Evolutionary conservation across 2,113 vertebrate genomes (phyloP), one percentile per base, ranked within the genome.

Genomic region (Anser brachyrhynchus): DNA sequence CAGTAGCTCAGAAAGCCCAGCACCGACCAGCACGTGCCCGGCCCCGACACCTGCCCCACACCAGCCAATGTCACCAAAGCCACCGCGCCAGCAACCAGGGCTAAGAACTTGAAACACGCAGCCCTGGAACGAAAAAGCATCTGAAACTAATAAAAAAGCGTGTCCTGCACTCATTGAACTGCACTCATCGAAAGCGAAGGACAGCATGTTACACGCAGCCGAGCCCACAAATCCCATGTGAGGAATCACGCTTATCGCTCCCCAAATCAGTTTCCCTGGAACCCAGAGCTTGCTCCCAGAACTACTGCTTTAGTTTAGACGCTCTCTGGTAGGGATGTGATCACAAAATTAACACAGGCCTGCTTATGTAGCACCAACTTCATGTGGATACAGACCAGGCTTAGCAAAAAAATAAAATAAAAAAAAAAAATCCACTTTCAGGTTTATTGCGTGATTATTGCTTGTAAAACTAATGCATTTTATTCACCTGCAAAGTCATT

Each of bases 401-500:
- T 20, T 82, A 23, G 11, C 13, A 2, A 3, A 9, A 35, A 35
- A 35, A 35, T 35, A 35, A 21, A 5, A 49, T n/a, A n/a, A 46
- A 5, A 21, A 43, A 5, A 10, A 52, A 62, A 77, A 76, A 72
- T 0, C 5, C 19, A 5, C 66, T 77, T 89, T 41, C 37, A 39
- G 57, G 26, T 93, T 95, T 91, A 87, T 20, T 80, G 65, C 4
- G 3, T 88, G 64, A 62, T 84, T 80, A 95, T 66, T 80, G 57
- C 89, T 77, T 72, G 79, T 80, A 94, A 94, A 95, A 83, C 33
- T 13, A 82, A 92, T 49, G 35, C 33, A 55, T 71, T 93, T 92
- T 86, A 59, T 83, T 85, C 72, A 96, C 93, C 84, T 93, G 59
- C 85, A 92, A 95, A 94, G 74, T 66, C 46, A 54, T 26, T 10